Evolutionary conservation across 2,888 invertebrate species (phyloP).

Genomic region (Bruchidius siliquastri): DNA sequence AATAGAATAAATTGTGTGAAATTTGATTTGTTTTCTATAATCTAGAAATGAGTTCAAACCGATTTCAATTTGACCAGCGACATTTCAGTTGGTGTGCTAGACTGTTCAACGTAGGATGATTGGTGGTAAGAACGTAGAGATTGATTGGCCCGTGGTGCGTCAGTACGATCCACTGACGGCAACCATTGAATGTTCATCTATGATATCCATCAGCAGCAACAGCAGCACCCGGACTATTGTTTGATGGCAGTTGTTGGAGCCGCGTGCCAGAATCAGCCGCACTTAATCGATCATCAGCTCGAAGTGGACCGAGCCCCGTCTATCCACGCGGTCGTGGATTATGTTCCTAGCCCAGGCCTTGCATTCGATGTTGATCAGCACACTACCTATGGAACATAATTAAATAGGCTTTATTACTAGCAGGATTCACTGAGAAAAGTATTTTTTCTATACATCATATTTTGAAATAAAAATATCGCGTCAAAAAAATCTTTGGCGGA

Average conservation of each 20-base stretch:
- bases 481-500: no score
- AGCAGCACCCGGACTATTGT: neutral
- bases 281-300: conserved; percentile 87
- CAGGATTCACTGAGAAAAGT: no score
- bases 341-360: conserved; percentile 92
- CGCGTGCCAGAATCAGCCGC: conserved; percentile 26
- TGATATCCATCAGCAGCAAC: neutral
- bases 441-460: no score
- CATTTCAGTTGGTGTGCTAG: neutral
- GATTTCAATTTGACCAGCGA: neutral
- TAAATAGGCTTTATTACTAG: neutral
- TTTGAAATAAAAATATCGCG: no score
- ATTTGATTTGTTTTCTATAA: no score
- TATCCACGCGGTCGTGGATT: conserved; percentile 78
- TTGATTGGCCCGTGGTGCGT: neutral
- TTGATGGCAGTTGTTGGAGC: conserved; percentile 46
- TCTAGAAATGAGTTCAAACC: no score
- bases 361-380: conserved; percentile 89
- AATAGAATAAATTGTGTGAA: no score
- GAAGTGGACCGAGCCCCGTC: conserved; percentile 90
- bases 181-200: neutral
- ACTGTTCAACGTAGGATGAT: neutral
- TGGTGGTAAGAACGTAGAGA: neutral
- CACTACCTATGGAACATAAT: conserved; percentile 60
- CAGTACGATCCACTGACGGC: neutral